Conservation (phyloP, 1,140 invertebrate species). For the Armadillidium nasatum region DNA sequence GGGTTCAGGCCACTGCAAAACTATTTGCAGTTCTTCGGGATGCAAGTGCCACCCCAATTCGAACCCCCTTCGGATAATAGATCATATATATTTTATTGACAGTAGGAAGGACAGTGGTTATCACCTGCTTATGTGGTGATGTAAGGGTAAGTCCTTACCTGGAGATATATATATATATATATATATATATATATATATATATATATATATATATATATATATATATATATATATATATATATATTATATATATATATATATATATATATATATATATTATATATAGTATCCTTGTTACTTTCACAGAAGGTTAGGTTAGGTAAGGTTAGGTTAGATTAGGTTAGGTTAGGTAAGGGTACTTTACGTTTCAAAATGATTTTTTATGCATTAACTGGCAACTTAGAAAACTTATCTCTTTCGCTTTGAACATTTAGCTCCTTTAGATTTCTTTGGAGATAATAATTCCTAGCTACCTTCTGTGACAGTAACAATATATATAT, state of each 20-base stretch:
- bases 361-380: too few species aligned
- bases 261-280: too few species aligned
- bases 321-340: too few species aligned
- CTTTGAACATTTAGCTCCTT: too few species aligned
- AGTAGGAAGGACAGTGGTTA: not conserved
- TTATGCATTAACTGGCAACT: too few species aligned
- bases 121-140: not conserved
- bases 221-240: not conserved
- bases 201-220: slow-evolving; percentile 2
- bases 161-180: not conserved
- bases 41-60: not conserved
- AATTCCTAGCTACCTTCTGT: too few species aligned
- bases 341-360: too few species aligned
- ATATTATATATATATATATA: too few species aligned
- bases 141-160: not conserved
- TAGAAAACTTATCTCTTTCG: too few species aligned
- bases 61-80: not conserved
- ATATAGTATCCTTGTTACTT: too few species aligned
- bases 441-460: too few species aligned
- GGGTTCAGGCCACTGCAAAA: not conserved
- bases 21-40: not conserved
- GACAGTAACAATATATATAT: slow-evolving; percentile 15
- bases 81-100: slow-evolving; percentile 2
- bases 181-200: slow-evolving; percentile 9
- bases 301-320: too few species aligned